Base-by-base conservation (phyloP, 53 echinoderm and acorn worm species). In the Stichopus horrens region DNA sequence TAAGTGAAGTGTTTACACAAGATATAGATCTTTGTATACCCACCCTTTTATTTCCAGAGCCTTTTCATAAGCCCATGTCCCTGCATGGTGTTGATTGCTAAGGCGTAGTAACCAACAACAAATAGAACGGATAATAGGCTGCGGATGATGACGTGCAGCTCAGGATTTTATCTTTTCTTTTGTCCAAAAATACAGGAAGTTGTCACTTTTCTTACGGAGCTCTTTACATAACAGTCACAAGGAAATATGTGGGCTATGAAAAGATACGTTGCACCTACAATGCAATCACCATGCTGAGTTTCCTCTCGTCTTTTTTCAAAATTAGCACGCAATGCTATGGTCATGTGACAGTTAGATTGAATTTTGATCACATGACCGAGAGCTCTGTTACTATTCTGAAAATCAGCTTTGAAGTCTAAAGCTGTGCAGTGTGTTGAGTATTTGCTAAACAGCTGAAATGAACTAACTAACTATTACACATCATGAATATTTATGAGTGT, bases 1-100 rank as follows among this genome's bases (percentile, higher is more conserved):
- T 81, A 56, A 81, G 57, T 57, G 16, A 81, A 81, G 81, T 81
- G 57, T 56, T 81, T 55, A 56, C 57, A 81, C 56, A 52, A 16
- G 71, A 71, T 71, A 71, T 71, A 71, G 71, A 71, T 71, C 71
- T 71, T 7, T 16, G 59, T 59, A 59, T 37, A 71, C 71, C 71
- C 71, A 71, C 14, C 14, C 6, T 71, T 71, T 37, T 37, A 37
- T 37, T 20, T 20, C 71, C 7, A 71, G 16, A 71, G n/a, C 19
- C 16, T 63, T 16, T 63, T n/a, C 19, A 13, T 16, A n/a, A 18
- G 71, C 18, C 71, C 6, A 71, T 18, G 19, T 71, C 71, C 71
- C 18, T 71, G 71, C 71, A 37, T 71, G 71, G 7, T 71, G 71
- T 16, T 71, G 6, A 18, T 71, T 18, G 16, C 14, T 20, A 4